Base-by-base conservation (phyloP, 2,888 invertebrate genomes). In the Athripsodes cinereus region DNA sequence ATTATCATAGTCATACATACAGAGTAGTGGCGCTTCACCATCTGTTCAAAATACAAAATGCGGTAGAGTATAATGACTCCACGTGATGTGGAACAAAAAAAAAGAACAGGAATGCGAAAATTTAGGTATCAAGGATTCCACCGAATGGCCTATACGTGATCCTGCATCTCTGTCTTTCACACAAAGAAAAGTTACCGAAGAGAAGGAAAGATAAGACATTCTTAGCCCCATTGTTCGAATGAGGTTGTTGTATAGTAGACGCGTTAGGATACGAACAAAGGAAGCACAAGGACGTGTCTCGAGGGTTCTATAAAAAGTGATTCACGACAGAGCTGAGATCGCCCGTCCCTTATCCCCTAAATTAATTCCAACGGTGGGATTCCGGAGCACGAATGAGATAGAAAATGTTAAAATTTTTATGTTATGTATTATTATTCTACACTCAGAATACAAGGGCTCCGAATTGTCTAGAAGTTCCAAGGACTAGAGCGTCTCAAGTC, bases 201-300 rank as follows among this genome's bases (percentile, higher is more conserved):
- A 40, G 13, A 40, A 16, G 40, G 40, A 13, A 13, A 16, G 8
- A 13, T 8, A 3, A 13, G 8, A 40, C 40, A 40, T 40, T 40
- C 40, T 16, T 40, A 3, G 16, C 40, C 13, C 40, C 31, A 8
- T 40, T 40, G 20, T 48, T 34, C n/a, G 35, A 34, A 49, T 22
- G 11, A 48, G 54, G 54, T 54, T 26, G 40, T 44, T 22, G 40
- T 10, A 40, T 44, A 40, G 34, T 46, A 40, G 52, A 52, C 52
- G 20, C 53, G 34, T 49, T 48, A 49, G 47, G n/a, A 48, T 16
- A 16, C 31, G 55, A 49, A 55, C 55, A 55, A 55, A 49, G 49
- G 55, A 40, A n/a, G 31, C 34, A 55, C 57, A 57, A 57, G 57
- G 57, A 57, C 57, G 57, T 51, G 57, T 57, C 57, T 52, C 57